phyloP scores from a whole-genome alignment of 2,113 vertebrate species.

The Cromileptes altivelis region DNA sequence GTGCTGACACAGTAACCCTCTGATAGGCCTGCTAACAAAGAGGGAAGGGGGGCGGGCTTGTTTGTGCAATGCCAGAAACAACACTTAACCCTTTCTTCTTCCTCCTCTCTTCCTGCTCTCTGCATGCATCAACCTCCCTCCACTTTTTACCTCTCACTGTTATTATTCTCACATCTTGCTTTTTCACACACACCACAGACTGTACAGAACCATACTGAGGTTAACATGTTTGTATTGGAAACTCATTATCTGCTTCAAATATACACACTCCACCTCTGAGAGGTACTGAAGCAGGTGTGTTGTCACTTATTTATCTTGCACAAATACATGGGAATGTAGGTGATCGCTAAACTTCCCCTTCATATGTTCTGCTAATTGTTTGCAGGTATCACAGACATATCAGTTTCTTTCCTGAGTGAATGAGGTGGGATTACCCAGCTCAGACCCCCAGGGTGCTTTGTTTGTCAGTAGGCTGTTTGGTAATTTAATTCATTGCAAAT shows the following conservation, averaged over 20 bases:
- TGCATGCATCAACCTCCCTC: slow-evolving; percentile 10
- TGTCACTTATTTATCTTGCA: neutral
- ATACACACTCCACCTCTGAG: neutral
- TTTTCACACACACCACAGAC: neutral
- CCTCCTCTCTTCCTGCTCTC: slow-evolving; percentile 21
- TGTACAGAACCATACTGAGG: neutral
- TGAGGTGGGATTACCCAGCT: neutral
- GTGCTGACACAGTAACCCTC: slow-evolving; percentile 48
- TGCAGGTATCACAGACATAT: neutral
- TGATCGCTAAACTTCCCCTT: neutral
- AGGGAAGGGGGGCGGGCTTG: neutral
- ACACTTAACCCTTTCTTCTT: slow-evolving; percentile 32
- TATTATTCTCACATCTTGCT: neutral
- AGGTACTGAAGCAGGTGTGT: neutral
- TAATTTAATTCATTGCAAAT: neutral
- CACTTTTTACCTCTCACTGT: neutral
- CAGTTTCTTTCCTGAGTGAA: neutral
- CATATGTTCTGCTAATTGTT: neutral
- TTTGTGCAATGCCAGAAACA: slow-evolving; percentile 3
- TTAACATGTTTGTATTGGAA: neutral
- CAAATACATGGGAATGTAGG: neutral
- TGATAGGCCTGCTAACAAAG: slow-evolving; percentile 51
- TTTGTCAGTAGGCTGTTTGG: neutral
- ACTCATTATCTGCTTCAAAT: neutral
- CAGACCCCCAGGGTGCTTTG: neutral